These are phyloP conservation scores for Caenorhabditis sinica DNA, from an alignment of 2,888 invertebrate species.

Conservation along the genomic window DNA sequence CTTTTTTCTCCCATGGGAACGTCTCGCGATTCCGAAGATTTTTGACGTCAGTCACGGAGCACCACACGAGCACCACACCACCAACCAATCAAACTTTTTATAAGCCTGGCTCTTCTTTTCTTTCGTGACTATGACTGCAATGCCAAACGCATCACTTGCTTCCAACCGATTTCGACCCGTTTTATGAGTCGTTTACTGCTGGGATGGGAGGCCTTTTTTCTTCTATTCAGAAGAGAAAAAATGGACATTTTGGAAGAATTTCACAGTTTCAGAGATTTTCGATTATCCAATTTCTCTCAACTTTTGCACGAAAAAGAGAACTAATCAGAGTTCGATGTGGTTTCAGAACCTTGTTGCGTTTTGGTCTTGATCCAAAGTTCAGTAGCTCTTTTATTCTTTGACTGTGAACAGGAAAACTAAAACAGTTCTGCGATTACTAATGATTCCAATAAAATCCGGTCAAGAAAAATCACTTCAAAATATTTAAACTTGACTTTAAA, in stretches of 20 bases:
- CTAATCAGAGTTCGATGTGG: constrained; percentile 16
- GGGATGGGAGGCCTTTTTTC: constrained; percentile 32
- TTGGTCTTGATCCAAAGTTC: not conserved
- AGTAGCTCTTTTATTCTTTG: too few species aligned
- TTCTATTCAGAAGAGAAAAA: not conserved
- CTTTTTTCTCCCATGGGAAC: constrained; percentile 48
- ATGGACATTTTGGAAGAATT: constrained; percentile 2
- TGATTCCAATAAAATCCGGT: too few species aligned
- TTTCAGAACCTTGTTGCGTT: not conserved
- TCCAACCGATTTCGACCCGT: constrained; percentile 54
- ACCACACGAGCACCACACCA: constrained; percentile 35
- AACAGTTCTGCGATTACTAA: too few species aligned
- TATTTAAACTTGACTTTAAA: too few species aligned
- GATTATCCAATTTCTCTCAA: not conserved
- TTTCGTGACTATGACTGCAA: constrained; percentile 21
- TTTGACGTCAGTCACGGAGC: constrained; percentile 60
- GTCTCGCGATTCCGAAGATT: constrained; percentile 59
- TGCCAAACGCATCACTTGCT: constrained; percentile 46
- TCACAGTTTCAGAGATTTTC: constrained; percentile 41
- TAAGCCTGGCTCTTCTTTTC: constrained; percentile 41
- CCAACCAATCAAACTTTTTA: constrained; percentile 67
- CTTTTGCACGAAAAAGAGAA: not conserved
- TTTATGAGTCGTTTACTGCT: constrained; percentile 62
- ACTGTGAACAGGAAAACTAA: too few species aligned
- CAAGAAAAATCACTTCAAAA: too few species aligned